Conservation (phyloP, 2,113 vertebrate genomes). For the Percina caprodes region DNA sequence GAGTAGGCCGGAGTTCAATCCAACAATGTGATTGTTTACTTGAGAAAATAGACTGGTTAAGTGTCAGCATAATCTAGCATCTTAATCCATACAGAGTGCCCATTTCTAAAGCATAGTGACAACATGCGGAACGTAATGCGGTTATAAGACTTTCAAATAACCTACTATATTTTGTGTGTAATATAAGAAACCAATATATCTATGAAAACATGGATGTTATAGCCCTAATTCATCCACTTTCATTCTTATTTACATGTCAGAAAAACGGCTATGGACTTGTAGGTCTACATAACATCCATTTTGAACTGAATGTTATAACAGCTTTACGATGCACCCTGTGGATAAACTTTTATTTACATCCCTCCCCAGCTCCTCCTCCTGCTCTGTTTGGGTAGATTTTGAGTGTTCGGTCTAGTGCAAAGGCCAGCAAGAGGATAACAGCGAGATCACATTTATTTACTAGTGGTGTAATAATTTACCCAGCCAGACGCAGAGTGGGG, state of each 20-base stretch:
- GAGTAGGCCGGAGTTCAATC: neutral
- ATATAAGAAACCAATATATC: neutral
- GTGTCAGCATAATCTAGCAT: neutral
- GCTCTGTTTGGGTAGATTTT: constrained; percentile 41
- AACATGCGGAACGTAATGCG: neutral
- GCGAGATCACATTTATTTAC: constrained; percentile 70
- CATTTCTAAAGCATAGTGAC: neutral
- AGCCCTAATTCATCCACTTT: neutral
- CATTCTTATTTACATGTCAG: neutral
- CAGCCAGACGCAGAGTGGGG: constrained; percentile 26
- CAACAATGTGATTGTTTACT: neutral
- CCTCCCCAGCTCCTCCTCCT: constrained; percentile 29
- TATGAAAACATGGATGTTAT: neutral
- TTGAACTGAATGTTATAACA: neutral
- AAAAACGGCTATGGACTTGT: neutral
- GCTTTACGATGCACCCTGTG: neutral
- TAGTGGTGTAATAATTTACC: constrained; percentile 83
- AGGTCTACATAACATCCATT: neutral
- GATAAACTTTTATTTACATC: neutral
- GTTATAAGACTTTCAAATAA: neutral
- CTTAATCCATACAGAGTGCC: neutral
- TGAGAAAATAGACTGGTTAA: neutral
- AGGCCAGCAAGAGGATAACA: constrained; percentile 66
- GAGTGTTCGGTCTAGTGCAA: constrained; percentile 66
- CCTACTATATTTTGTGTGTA: neutral